phyloP scores from a whole-genome alignment of 2,888 invertebrate genomes.

The Drosophila ustulata region DNA sequence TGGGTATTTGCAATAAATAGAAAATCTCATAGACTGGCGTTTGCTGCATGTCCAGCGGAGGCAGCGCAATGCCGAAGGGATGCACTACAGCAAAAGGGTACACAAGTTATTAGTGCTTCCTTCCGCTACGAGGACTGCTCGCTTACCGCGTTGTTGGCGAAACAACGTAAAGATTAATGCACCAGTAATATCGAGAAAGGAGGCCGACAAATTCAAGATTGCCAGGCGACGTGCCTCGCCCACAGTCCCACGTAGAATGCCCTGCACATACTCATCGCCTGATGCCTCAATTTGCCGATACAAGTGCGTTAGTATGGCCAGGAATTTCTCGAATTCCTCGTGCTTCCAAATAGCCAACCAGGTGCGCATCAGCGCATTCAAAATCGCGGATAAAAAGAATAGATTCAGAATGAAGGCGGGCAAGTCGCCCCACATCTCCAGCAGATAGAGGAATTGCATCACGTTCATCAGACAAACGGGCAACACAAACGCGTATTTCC shows the following conservation, averaged over 20 bases:
- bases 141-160: slow-evolving; percentile 62
- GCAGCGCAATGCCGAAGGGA: slow-evolving; percentile 80
- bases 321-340: slow-evolving; percentile 76
- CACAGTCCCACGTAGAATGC: slow-evolving; percentile 60
- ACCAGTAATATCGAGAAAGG: slow-evolving; percentile 70
- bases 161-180: slow-evolving; percentile 75
- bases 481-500: slow-evolving; percentile 71
- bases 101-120: neutral
- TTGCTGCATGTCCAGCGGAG: slow-evolving; percentile 72
- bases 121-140: neutral
- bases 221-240: slow-evolving; percentile 72
- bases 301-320: slow-evolving; percentile 62
- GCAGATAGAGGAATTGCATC: slow-evolving; percentile 77
- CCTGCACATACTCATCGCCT: slow-evolving; percentile 49
- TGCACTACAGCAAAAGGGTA: slow-evolving; percentile 61
- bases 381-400: slow-evolving; percentile 77
- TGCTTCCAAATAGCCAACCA: slow-evolving; percentile 72
- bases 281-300: slow-evolving; percentile 72
- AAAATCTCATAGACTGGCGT: slow-evolving; percentile 80
- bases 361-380: slow-evolving; percentile 79
- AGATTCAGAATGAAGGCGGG: slow-evolving; percentile 77
- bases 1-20: slow-evolving; percentile 73
- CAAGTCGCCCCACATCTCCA: slow-evolving; percentile 74
- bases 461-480: slow-evolving; percentile 74
- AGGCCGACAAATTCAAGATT: slow-evolving; percentile 75